A percentile compares a stretch with the other conserved stretches of the same genome.
phyloP scores from a whole-genome alignment of 2,113 vertebrate species.

The Mystacornis crossleyi region DNA sequence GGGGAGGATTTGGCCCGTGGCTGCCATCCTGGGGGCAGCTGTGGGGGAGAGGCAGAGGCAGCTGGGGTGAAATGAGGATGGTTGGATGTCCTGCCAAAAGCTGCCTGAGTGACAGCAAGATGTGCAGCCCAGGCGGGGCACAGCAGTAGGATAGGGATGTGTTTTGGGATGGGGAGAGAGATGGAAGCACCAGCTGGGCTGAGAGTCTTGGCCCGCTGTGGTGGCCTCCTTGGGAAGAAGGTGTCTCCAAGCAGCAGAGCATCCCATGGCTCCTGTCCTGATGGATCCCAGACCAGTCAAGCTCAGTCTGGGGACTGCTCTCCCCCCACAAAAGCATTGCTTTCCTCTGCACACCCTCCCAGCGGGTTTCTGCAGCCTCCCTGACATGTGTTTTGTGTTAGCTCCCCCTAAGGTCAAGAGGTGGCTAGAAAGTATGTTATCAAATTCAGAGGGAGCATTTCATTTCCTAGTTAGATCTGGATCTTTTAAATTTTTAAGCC shows the following conservation, averaged over 20 bases:
- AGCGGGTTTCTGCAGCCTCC: background rate
- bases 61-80: background rate
- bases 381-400: background rate
- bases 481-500: background rate
- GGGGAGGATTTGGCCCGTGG: background rate
- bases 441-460: constrained; percentile 25
- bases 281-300: background rate
- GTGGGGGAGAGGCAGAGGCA: background rate
- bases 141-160: background rate
- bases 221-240: background rate
- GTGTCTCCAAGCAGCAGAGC: background rate
- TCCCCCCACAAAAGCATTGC: background rate
- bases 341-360: background rate
- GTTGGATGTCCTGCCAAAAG: background rate
- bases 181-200: background rate
- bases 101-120: background rate
- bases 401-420: background rate
- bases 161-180: background rate
- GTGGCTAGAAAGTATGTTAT: constrained; percentile 19
- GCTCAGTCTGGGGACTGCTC: background rate
- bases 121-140: fast-evolving
- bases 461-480: background rate
- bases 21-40: background rate
- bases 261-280: background rate
- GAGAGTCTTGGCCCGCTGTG: fast-evolving